Evolutionary conservation across 2,888 invertebrate genomes (phyloP), one percentile per base, ranked within the genome.

Genomic region (Megamerina dolium): DNA sequence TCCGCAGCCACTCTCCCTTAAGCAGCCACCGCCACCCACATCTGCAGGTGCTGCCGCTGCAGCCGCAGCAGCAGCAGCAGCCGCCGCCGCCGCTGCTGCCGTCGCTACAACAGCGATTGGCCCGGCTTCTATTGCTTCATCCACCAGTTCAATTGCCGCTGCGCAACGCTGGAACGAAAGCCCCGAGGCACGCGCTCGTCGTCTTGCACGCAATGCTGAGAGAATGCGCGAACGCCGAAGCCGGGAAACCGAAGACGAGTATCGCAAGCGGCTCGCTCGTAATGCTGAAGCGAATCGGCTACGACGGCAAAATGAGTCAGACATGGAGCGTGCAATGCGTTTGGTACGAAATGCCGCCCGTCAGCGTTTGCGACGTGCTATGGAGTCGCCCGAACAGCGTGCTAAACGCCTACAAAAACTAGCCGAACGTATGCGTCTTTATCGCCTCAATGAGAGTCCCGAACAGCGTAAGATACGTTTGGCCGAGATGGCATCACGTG

Each of bases 141-240:
- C 54, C 17, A 52, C 53, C 29, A 53, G 58, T 37, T 35, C 59
- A 38, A 9, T 48, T 46, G 37, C 60, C 20, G 59, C 55, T 18
- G 63, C 67, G 44, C 70, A 70, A 48, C 61, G 70, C 34, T 71
- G 71, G 70, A 71, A 71, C 60, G 71, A 72, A 53, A 71, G 72
- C 51, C 68, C 72, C 19, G 70, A 72, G 52, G 72, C 72, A 23
- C 57, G 72, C 41, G 66, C 64, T 33, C 64, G 71, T 36, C 66
- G 71, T 34, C 54, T 72, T 54, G 70, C 71, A 38, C 64, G 72
- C 48, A 72, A 72, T 65, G 71, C 71, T 50, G 71, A 72, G 51
- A 66, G 71, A 46, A 72, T 72, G 71, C 66, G 71, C 34, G 71
- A 72, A 54, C 57, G 70, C 47, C 61, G 71, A 49, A 64, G 68